Evolutionary conservation across 2,113 vertebrate species (phyloP).

Genomic region (Clarias gariepinus): DNA sequence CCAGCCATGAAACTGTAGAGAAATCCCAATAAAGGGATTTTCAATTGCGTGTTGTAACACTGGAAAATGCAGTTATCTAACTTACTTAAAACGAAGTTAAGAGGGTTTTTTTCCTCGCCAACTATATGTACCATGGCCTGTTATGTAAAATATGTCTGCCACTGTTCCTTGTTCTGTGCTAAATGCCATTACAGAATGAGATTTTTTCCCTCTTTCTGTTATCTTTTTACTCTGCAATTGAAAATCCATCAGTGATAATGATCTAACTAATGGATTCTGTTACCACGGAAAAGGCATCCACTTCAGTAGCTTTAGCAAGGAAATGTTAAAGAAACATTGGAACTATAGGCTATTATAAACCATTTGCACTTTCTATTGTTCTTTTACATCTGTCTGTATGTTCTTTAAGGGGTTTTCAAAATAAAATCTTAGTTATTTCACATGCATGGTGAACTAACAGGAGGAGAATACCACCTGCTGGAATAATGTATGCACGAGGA

Average conservation of each 20-base stretch:
- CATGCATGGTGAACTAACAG: slow-evolving; percentile 42
- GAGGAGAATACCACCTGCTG: slow-evolving; percentile 54
- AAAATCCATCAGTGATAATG: slow-evolving; percentile 30
- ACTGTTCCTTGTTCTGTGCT: neutral
- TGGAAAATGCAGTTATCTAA: neutral
- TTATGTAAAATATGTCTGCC: neutral
- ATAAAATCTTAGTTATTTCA: slow-evolving; percentile 4
- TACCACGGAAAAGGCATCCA: slow-evolving; percentile 12
- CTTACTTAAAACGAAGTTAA: neutral
- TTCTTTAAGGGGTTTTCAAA: slow-evolving; percentile 27
- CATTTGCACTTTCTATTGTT: slow-evolving; percentile 23
- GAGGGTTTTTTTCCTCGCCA: too few relatives aligned
- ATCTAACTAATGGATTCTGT: slow-evolving; percentile 17
- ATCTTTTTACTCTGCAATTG: neutral
- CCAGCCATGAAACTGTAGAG: too few relatives aligned
- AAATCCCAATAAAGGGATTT: too few relatives aligned
- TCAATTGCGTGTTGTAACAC: neutral
- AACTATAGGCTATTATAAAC: neutral
- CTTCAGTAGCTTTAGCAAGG: slow-evolving; percentile 6
- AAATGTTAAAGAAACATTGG: slow-evolving; percentile 23
- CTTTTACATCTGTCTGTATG: slow-evolving; percentile 20
- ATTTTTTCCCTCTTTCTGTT: neutral
- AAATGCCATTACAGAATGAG: neutral
- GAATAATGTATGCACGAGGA: slow-evolving; percentile 33
- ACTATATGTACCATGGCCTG: neutral